Base-by-base conservation (phyloP, 2,797 vertebrate species). In the Poeciliopsis turneri region DNA sequence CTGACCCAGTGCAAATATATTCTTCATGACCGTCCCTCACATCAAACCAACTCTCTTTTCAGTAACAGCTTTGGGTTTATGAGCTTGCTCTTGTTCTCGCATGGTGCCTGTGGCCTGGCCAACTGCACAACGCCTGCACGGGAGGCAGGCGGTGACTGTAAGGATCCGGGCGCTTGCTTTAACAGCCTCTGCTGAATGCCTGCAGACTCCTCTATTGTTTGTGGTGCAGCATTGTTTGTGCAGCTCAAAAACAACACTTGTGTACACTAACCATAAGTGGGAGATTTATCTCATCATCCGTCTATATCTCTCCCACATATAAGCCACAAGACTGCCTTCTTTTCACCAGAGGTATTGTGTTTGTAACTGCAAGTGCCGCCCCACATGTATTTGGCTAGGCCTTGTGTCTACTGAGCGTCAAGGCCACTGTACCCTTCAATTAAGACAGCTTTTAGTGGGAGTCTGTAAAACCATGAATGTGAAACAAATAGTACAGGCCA, bases 361-460 rank as follows among this genome's bases (percentile, higher is more conserved):
- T 91, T 93, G 89, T 91, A 91, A 93, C 81, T 88, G 91, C 90
- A 82, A 86, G 89, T 87, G 92, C 90, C 87, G 76, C 88, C 86
- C 74, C 77, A 70, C 86, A 59, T 92, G 93, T 91, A 84, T 82
- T 93, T 92, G 91, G 93, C 93, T 84, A 89, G 87, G 89, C 87
- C 91, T 90, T 88, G 83, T 94, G 93, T 94, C 93, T 93, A 78
- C 92, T 89, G 91, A 93, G 91, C 81, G 88, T 88, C 85, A 83
- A 90, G 82, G 84, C 85, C 81, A 43, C 82, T 75, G 78, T 87
- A 95, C 85, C 92, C 94, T 87, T 93, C 91, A 95, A 94, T 96
- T 95, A 95, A 87, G 90, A 91, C 81, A 78, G 88, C 88, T 88
- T 95, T 94, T 92, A 95, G 90, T 88, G 91, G 93, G 85, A 93